Base-by-base conservation (phyloP, 2,797 vertebrate genomes). In the Spondyliosoma cantharus region DNA sequence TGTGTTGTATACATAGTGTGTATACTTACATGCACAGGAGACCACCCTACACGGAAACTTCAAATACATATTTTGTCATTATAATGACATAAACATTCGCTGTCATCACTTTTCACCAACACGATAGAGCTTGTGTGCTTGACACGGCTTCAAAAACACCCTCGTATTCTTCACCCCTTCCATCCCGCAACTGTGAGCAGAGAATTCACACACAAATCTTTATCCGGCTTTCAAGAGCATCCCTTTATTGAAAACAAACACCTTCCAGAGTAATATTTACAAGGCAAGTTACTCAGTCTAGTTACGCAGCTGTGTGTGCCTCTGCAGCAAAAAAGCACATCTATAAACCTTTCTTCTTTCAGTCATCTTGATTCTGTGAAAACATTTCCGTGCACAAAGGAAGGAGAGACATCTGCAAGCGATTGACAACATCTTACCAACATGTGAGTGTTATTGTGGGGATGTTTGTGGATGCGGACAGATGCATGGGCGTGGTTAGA, bases 171-270 rank as follows among this genome's bases (percentile, higher is more conserved):
- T 11, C n/a, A 48, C 15, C 1, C 45, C 6, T 12, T 16, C 70
- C 59, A 14, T 70, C 22, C 58, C 19, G 12, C 6, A 19, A 19
- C 14, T 37, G 22, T 46, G 5, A 74, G 50, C 7, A 80, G 5
- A 45, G 19, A 62, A 64, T 57, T 69, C 25, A 76, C 50, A 72
- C 8, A 43, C 19, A 88, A 60, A 32, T 16, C 9, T 12, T 4
- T 4, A 15, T 66, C 25, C 61, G 27, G 52, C 13, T 70, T 75
- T 80, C 53, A 74, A 17, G 22, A 59, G 52, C 65, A 80, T 73
- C 54, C 6, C 66, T 91, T 87, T 91, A 91, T 89, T 92, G 82
- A 86, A 87, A 90, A 86, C 53, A 83, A 77, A 78, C 54, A 79
- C 77, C 27, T 53, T 78, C n/a, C 53, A 78, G 25, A 83, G 9